Percentiles rank a stretch among this genome's conserved stretches.
These are phyloP conservation scores for Leuciscus idus DNA, from an alignment of 2,113 vertebrate genomes.

Conservation along the genomic window DNA sequence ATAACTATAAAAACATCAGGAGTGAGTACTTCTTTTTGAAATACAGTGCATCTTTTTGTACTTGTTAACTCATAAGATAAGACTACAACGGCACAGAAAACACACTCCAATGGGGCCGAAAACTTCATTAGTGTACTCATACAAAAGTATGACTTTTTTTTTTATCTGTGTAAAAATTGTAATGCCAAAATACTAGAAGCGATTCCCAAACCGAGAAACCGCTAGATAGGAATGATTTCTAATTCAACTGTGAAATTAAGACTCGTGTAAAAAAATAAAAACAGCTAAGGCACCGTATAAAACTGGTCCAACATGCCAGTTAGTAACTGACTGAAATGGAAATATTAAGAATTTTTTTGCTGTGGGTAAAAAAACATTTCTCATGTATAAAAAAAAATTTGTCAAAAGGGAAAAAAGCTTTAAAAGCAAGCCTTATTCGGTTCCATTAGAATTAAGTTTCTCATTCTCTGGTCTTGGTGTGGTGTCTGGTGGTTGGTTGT, in stretches of 20 bases:
- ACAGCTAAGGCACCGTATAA: not conserved
- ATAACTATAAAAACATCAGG: not conserved
- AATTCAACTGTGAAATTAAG: not conserved
- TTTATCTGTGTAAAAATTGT: not conserved
- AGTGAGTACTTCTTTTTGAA: not conserved
- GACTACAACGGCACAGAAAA: not conserved
- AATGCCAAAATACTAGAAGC: not conserved
- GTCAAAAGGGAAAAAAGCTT: not conserved
- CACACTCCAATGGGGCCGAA: not conserved
- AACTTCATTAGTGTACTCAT: not conserved
- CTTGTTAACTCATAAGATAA: not conserved
- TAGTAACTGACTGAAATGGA: not conserved
- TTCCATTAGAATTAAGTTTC: conserved; percentile 71
- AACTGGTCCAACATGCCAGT: conserved; percentile 4
- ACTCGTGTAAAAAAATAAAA: not conserved
- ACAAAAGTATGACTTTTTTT: not conserved
- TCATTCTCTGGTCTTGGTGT: conserved; percentile 58
- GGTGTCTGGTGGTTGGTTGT: not conserved
- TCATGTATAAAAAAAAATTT: not conserved
- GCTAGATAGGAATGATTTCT: not conserved
- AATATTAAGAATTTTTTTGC: not conserved
- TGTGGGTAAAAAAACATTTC: conserved; percentile 20
- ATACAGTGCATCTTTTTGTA: not conserved
- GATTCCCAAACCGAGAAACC: not conserved
- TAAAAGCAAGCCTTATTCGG: not conserved